phyloP scores from a whole-genome alignment of 2,888 invertebrate genomes.

The Platerodrilus igneus region DNA sequence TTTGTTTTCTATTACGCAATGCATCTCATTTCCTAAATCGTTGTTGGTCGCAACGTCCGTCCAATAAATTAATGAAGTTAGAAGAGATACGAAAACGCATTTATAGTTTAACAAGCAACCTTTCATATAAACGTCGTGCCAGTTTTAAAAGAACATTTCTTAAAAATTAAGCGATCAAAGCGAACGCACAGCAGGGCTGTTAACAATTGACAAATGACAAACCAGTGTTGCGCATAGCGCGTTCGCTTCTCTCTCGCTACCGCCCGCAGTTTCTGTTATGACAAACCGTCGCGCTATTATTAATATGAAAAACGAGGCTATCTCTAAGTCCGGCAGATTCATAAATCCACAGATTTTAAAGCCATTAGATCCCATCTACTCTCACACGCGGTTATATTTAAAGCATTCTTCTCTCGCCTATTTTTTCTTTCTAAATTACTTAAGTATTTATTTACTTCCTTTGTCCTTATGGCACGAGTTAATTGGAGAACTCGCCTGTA shows the following conservation, averaged over 20 bases:
- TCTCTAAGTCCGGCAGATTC: slow-evolving; percentile 19
- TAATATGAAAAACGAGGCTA: slow-evolving; percentile 25
- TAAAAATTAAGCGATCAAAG: slow-evolving; percentile 23
- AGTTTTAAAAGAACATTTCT: too few species aligned
- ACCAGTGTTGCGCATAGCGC: too few species aligned
- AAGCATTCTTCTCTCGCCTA: slow-evolving; percentile 6
- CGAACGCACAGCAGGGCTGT: slow-evolving; percentile 13
- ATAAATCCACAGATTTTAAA: slow-evolving; percentile 20
- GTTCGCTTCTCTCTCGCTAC: too few species aligned
- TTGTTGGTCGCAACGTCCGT: too few species aligned
- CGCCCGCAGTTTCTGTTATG: slow-evolving; percentile 28
- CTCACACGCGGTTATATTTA: slow-evolving; percentile 9
- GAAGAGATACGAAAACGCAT: too few species aligned
- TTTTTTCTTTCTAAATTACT: slow-evolving; percentile 7
- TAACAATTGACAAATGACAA: slow-evolving; percentile 33
- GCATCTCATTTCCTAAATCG: too few species aligned
- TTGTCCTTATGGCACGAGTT: slow-evolving; percentile 4
- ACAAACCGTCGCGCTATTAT: slow-evolving; percentile 26
- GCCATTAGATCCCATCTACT: slow-evolving; percentile 19
- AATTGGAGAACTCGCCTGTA: slow-evolving; percentile 11
- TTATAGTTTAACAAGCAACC: too few species aligned
- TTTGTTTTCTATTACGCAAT: too few species aligned
- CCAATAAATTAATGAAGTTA: too few species aligned
- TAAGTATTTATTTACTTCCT: slow-evolving; percentile 3
- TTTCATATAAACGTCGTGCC: too few species aligned